These are phyloP conservation scores for Melanaphis sacchari DNA, from an alignment of 1,140 invertebrate species.

Conservation along the genomic window DNA sequence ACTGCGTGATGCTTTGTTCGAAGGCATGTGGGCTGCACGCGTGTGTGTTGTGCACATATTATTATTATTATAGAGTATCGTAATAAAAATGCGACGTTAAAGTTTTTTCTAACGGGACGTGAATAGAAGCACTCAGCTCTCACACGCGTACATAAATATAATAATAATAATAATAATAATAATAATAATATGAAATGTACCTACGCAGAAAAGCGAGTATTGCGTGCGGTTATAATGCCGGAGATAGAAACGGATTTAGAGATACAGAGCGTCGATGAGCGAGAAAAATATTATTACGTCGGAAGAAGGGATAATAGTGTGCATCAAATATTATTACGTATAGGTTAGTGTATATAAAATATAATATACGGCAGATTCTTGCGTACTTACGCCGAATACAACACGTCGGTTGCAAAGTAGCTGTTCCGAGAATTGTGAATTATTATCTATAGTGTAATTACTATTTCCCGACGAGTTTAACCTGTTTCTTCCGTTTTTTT, in stretches of 20 bases:
- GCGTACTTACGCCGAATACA: slow-evolving; percentile 11
- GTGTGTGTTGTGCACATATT: background rate
- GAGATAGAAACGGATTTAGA: background rate
- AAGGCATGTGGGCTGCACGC: background rate
- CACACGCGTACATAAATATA: background rate
- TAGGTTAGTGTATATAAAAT: background rate
- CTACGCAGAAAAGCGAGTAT: background rate
- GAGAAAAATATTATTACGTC: background rate
- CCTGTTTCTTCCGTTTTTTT: slow-evolving; percentile 33
- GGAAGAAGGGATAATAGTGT: background rate
- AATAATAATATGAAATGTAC: background rate
- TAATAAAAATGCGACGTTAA: slow-evolving; percentile 33
- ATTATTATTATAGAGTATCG: background rate
- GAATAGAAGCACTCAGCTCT: background rate
- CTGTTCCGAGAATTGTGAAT: slow-evolving; percentile 1
- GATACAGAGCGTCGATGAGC: background rate
- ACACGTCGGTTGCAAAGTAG: background rate
- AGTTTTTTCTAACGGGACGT: slow-evolving; percentile 25
- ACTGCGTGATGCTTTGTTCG: background rate
- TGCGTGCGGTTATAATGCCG: background rate
- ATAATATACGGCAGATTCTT: background rate
- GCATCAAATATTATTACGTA: slow-evolving; percentile 20
- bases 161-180: background rate
- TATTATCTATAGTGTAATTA: slow-evolving; percentile 23
- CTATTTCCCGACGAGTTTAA: slow-evolving; percentile 53